phyloP scores from a whole-genome alignment of 2,113 vertebrate genomes.

The Rhinichthys klamathensis region DNA sequence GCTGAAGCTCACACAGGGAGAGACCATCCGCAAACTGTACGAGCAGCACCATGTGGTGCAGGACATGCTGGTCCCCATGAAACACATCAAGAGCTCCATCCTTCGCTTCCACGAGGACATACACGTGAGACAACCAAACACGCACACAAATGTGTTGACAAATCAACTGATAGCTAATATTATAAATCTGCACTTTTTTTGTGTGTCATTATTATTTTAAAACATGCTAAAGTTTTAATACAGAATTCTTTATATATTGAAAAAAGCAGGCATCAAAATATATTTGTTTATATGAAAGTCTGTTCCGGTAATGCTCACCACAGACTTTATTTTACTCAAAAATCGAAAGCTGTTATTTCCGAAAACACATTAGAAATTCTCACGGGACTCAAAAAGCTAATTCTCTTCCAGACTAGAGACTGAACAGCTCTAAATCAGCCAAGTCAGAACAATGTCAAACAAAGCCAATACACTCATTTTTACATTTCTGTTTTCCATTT shows the following conservation, averaged over 20 bases:
- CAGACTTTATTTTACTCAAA: conserved; percentile 17
- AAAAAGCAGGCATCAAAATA: background rate
- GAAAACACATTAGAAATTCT: background rate
- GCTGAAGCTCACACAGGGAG: conserved; percentile 96
- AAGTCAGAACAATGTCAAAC: background rate
- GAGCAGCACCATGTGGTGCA: conserved; percentile 97
- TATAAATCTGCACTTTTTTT: too few species aligned
- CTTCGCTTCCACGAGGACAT: conserved; percentile 87
- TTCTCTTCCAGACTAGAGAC: background rate
- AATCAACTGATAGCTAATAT: background rate
- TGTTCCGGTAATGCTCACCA: conserved; percentile 17
- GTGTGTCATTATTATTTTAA: too few species aligned
- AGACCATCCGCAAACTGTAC: conserved; percentile 90
- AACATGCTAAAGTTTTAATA: background rate
- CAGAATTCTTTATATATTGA: background rate
- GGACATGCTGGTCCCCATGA: conserved; percentile 97
- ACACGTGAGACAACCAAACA: conserved; percentile 73
- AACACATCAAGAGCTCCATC: conserved; percentile 83
- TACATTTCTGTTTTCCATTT: too few species aligned
- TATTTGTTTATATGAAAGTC: background rate
- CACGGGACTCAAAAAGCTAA: background rate
- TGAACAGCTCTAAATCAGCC: background rate
- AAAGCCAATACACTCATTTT: background rate
- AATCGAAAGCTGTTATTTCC: background rate
- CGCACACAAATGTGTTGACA: background rate